Evolutionary conservation across 2,888 invertebrate genomes (phyloP).

Genomic region (Tipula confusa): DNA sequence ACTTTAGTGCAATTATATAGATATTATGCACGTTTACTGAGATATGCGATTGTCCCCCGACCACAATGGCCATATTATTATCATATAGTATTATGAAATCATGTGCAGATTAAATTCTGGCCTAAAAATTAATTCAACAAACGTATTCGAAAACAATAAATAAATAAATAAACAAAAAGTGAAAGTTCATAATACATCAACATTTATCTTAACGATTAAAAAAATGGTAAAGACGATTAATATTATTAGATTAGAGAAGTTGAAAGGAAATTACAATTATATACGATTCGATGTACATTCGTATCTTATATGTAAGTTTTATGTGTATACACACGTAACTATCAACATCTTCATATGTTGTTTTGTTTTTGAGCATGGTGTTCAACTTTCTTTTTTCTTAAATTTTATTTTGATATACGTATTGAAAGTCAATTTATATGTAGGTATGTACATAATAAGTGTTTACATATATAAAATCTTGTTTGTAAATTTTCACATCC

Average conservation of each 20-base stretch:
- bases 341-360: not conserved
- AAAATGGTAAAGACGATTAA: not conserved
- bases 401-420: not conserved
- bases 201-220: not conserved
- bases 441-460: not conserved
- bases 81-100: not conserved
- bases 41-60: no score
- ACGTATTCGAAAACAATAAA: not conserved
- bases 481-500: not conserved
- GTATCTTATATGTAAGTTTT: not conserved
- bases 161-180: not conserved
- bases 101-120: not conserved
- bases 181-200: not conserved
- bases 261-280: slow-evolving; percentile 12
- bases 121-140: not conserved
- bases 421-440: slow-evolving; percentile 3
- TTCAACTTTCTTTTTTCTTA: not conserved
- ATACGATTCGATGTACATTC: not conserved
- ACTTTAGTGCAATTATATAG: not conserved
- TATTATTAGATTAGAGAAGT: not conserved
- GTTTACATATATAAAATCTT: no score
- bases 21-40: no score
- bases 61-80: no score
- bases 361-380: not conserved
- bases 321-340: no score